Percentiles rank a stretch among this genome's conserved stretches.
These are phyloP conservation scores for Sesia apiformis DNA, from an alignment of 2,888 invertebrate genomes.

Conservation along the genomic window DNA sequence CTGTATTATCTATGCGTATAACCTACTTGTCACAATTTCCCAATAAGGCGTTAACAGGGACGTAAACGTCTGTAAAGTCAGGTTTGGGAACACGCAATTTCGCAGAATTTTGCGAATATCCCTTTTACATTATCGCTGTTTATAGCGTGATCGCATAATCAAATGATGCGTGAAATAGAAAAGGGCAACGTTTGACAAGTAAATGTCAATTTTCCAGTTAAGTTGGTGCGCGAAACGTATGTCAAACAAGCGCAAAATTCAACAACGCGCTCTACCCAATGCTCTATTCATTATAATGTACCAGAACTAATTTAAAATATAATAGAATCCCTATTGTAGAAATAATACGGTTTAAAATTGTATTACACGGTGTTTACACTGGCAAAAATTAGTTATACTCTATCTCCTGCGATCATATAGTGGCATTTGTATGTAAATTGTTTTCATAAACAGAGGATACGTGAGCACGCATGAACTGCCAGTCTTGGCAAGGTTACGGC, in stretches of 20 bases:
- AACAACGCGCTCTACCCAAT: neutral
- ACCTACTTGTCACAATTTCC: too few relatives aligned
- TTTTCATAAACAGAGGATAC: slow-evolving; percentile 45
- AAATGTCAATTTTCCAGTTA: slow-evolving; percentile 36
- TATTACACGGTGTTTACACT: neutral
- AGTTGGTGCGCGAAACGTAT: slow-evolving; percentile 18
- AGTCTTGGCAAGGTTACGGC: slow-evolving; percentile 44
- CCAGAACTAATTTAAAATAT: too few relatives aligned
- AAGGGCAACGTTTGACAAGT: slow-evolving; percentile 21
- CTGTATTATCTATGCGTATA: too few relatives aligned
- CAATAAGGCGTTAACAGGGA: too few relatives aligned
- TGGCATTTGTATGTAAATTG: slow-evolving; percentile 48
- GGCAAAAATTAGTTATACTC: neutral
- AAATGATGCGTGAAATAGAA: slow-evolving; percentile 27
- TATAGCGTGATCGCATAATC: slow-evolving; percentile 15
- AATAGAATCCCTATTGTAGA: too few relatives aligned
- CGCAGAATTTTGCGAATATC: too few relatives aligned
- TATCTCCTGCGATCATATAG: slow-evolving; percentile 21
- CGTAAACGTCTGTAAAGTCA: too few relatives aligned
- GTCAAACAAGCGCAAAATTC: slow-evolving; percentile 15
- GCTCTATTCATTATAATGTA: too few relatives aligned
- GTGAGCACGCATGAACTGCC: slow-evolving; percentile 39
- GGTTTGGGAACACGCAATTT: too few relatives aligned
- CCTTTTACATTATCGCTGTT: too few relatives aligned
- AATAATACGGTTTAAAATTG: neutral